Evolutionary conservation across 2,113 vertebrate species (phyloP).

Genomic region (Kryptolebias marmoratus): DNA sequence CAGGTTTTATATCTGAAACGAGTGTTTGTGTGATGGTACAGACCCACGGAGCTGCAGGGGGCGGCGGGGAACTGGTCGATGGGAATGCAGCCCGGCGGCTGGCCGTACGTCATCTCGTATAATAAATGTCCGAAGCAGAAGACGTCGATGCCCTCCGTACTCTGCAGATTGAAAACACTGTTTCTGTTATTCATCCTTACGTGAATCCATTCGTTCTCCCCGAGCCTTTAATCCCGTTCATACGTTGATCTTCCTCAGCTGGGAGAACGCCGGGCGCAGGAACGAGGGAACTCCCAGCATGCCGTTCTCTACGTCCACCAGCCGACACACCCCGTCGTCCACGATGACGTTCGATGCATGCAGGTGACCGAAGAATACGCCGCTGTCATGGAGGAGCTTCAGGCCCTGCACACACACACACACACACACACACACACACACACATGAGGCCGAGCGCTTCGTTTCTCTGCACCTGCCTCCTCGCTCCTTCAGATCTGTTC

Average conservation of each 20-base stretch:
- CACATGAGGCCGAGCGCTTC: no score
- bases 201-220: no score
- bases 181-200: background rate
- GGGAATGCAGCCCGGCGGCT: slow-evolving; percentile 87
- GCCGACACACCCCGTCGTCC: slow-evolving; percentile 89
- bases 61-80: slow-evolving; percentile 86
- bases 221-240: background rate
- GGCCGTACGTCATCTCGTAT: slow-evolving; percentile 95
- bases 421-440: background rate
- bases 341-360: slow-evolving; percentile 90
- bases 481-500: no score
- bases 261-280: slow-evolving; percentile 88
- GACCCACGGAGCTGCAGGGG: slow-evolving; percentile 87
- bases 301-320: slow-evolving; percentile 93
- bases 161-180: slow-evolving; percentile 74
- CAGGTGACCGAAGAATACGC: slow-evolving; percentile 92
- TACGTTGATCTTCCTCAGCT: slow-evolving; percentile 95
- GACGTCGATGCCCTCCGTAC: slow-evolving; percentile 90
- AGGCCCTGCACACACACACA: slow-evolving; percentile 81
- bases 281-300: slow-evolving; percentile 91
- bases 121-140: slow-evolving; percentile 94
- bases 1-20: background rate
- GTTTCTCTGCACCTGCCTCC: no score
- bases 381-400: slow-evolving; percentile 91
- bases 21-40: slow-evolving; percentile 61